phyloP scores from a whole-genome alignment of 2,113 vertebrate species.

The Pipa parva region DNA sequence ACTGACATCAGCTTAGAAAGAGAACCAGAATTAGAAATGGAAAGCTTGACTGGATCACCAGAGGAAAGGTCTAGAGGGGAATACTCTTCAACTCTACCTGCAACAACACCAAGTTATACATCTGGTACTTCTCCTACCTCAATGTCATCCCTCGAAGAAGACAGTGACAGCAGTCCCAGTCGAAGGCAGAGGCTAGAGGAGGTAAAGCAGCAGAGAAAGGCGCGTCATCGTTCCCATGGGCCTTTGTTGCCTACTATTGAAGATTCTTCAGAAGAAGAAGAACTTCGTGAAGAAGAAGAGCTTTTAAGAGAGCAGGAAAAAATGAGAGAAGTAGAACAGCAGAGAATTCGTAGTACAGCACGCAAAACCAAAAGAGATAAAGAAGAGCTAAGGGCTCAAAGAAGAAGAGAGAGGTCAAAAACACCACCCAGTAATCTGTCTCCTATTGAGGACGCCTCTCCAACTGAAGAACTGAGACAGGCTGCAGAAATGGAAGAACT shows the following conservation, averaged over 20 bases:
- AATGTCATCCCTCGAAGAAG: constrained; percentile 94
- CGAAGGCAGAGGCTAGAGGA: constrained; percentile 89
- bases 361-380: constrained; percentile 95
- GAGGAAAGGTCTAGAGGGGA: constrained; percentile 93
- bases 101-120: constrained; percentile 93
- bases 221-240: constrained; percentile 90
- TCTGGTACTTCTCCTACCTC: constrained; percentile 95
- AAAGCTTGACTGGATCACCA: constrained; percentile 92
- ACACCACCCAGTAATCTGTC: constrained; percentile 96
- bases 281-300: constrained; percentile 95
- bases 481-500: constrained; percentile 97
- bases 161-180: constrained; percentile 96
- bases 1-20: constrained; percentile 79
- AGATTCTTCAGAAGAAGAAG: constrained; percentile 95
- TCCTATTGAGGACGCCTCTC: constrained; percentile 94
- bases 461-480: constrained; percentile 92
- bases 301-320: constrained; percentile 93
- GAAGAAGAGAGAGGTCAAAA: constrained; percentile 93
- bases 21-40: constrained; percentile 97
- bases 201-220: constrained; percentile 95
- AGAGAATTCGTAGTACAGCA: constrained; percentile 91
- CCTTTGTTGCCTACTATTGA: constrained; percentile 95
- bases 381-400: constrained; percentile 91
- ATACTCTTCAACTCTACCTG: constrained; percentile 91
- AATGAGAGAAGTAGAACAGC: constrained; percentile 96